Evolutionary conservation across 2,113 vertebrate genomes (phyloP), one percentile per base, ranked within the genome.

Genomic region (Athene cunicularia): DNA sequence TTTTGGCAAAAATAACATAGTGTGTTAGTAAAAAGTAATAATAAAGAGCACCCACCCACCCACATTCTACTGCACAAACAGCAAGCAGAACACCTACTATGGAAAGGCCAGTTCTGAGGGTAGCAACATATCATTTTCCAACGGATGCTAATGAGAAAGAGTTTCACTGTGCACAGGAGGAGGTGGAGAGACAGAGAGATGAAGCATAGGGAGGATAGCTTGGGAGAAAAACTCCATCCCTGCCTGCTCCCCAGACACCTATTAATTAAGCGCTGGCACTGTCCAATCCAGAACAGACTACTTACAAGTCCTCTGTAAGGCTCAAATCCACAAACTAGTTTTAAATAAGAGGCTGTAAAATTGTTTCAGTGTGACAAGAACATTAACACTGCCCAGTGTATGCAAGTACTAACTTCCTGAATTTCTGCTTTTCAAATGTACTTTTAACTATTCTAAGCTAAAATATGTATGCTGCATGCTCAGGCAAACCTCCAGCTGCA

Each of bases 401-500:
- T 12, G 21, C 35, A 75, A 79, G 24, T 32, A 60, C 32, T 37
- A 30, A 32, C 63, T 92, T 80, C 35, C 56, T 9, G 35, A 67
- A 87, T 86, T 95, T 92, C 52, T 81, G 66, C 53, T 89, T 91
- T 95, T 87, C 53, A 91, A 79, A 91, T 11, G 32, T 68, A 59
- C 45, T 92, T 93, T 86, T 52, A 92, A 91, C 37, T 77, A 39
- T 93, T 91, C 18, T 32, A 77, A 49, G 72, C 49, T 92, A 87
- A 95, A 96, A 93, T 84, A 95, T 68, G 88, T 79, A 63, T 53
- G 76, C 76, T 97, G 88, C 80, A 75, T 47, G 70, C 80, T 87
- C 88, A 85, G 88, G 80, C 86, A 84, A 92, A 89, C 56, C 73
- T 97, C 80, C 73, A 94, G 86, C 83, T 95, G 91, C 95, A 94